Base-by-base conservation (phyloP, 2,888 invertebrate species). In the Auanema freiburgensis region DNA sequence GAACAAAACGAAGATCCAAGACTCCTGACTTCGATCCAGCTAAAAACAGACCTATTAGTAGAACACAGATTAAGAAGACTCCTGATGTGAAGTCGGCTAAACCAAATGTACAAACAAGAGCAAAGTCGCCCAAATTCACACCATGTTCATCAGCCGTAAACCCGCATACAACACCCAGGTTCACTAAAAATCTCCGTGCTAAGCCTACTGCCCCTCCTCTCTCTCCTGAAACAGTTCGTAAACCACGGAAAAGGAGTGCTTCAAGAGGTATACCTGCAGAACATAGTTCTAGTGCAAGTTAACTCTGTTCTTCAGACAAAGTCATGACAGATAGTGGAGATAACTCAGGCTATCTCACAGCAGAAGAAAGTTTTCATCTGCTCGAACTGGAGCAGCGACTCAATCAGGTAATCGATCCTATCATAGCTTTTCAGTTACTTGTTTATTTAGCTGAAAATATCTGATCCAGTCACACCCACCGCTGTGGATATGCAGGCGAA, bases 401-500 rank as follows among this genome's bases (percentile, higher is more conserved):
- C 5, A 33, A 43, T 18, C 57, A 63, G 53, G 63, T 63, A 6
- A 2, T 16, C 10, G 46, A 46, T 46, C 53, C 41, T 58, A 33
- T 33, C 33, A 33, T 8, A 3, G 40, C 16, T 16, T 51, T 51
- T 40, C 23, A 21, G n/a, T n/a, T n/a, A n/a, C n/a, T n/a, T n/a
- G n/a, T n/a, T n/a, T n/a, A n/a, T n/a, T n/a, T n/a, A 62, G 62
- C 24, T 62, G 12, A 40, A 50, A 62, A 62, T 62, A 18, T 16
- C 16, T n/a, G 24, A 16, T 12, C 16, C 33, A 1, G 16, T 46
- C 5, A 68, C 68, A 12, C 66, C 71, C 8, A 58, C 10, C 14
- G n/a, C 52, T 21, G 66, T 71, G 6, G 68, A 73, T 43, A 66
- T 70, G 46, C 61, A 66, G 40, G 68, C 70, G 18, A 40, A 66